Evolutionary conservation across 2,113 vertebrate species (phyloP), one percentile per base, ranked within the genome.

Genomic region (Tyto alba): DNA sequence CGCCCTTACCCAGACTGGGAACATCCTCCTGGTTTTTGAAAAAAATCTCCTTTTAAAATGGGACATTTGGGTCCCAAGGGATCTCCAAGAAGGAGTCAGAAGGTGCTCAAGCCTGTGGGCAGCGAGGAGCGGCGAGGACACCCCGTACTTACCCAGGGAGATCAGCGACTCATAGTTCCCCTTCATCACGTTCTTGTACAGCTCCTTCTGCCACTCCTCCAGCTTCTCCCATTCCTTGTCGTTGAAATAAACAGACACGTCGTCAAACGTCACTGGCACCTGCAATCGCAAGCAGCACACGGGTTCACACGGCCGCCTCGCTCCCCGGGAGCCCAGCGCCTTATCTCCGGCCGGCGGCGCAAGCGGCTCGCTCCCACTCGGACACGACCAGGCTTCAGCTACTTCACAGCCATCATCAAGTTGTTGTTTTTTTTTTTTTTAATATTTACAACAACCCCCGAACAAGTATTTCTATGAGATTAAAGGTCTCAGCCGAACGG

Each of bases 191-290:
- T 98, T 98, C 96, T 98, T 98, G 96, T 98, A 98, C 5, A 98
- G 98, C 87, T 98, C 98, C 96, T 98, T 98, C 97, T 98, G 98
- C 98, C 98, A 98, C 83, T 98, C 98, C 9, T 98, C 98, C 90
- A 98, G 97, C 96, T 98, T 98, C 68, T 98, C 98, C 98, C 98
- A 98, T 3, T 98, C 98, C 97, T 98, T 98, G 95, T 98, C 74
- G 1, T 98, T 98, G 97, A 98, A 98, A 50, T 97, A 98, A 43
- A 98, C 98, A 1, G 98, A 98, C 56, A 98, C 98, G 0, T 98
- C 98, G 17, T 98, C 98, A 7, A 98, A 98, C 0, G 98, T 98
- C 96, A 98, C 98, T 0, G 98, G 98, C 90, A 98, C 98, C 98
- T 98, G 97, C 87, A 96, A 96, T 6, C 91, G 95, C 82, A 94